A percentile compares a stretch with the other conserved stretches of the same genome.
Evolutionary conservation across 2,888 invertebrate genomes (phyloP).

Genomic region (Euplexia lucipara): DNA sequence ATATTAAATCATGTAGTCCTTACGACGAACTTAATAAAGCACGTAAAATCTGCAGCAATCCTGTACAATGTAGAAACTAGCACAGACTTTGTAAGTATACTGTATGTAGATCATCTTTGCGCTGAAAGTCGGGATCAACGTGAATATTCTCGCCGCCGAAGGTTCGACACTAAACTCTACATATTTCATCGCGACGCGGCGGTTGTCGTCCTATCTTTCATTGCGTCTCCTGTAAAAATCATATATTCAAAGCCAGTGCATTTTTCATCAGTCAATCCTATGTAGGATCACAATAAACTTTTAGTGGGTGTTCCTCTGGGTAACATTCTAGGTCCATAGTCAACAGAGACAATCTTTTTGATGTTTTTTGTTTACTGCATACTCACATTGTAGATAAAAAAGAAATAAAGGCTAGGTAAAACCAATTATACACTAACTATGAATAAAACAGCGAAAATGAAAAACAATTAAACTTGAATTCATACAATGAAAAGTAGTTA

Average conservation of each 20-base stretch:
- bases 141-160: constrained; percentile 58
- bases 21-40: constrained; percentile 29
- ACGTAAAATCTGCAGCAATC: constrained; percentile 31
- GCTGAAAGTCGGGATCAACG: constrained; percentile 48
- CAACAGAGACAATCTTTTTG: constrained; percentile 12
- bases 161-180: constrained; percentile 73
- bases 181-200: constrained; percentile 72
- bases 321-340: constrained; percentile 42
- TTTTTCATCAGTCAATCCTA: constrained; percentile 85
- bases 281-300: constrained; percentile 70
- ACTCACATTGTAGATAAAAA: not conserved
- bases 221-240: constrained; percentile 73
- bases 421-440: not conserved
- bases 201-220: constrained; percentile 75
- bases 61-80: constrained; percentile 30
- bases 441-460: not conserved
- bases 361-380: not conserved
- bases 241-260: constrained; percentile 80
- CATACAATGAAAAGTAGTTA: constrained; percentile 29
- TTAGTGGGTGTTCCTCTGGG: constrained; percentile 60
- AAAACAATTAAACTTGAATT: constrained; percentile 9
- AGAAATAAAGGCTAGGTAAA: not conserved
- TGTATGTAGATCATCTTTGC: constrained; percentile 49
- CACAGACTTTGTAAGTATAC: constrained; percentile 39
- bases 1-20: constrained; percentile 9